Conservation (phyloP, 2,113 vertebrate species). For the Tyrannus savana region DNA sequence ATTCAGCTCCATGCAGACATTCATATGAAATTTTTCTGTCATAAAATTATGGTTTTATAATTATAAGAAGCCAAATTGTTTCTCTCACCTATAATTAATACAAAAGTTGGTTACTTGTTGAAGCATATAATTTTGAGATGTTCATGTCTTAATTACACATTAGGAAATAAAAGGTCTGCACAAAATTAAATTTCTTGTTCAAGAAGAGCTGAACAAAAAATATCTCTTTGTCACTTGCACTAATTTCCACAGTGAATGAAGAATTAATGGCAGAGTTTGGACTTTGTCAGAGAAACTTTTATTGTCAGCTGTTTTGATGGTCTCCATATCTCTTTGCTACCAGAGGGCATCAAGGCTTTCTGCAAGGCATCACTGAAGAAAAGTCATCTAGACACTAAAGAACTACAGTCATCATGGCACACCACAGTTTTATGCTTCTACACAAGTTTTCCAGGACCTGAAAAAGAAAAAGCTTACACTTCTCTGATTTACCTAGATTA, state of each 20-base stretch:
- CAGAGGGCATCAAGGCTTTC: neutral
- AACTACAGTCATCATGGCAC: neutral
- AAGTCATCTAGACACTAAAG: neutral
- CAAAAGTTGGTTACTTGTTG: neutral
- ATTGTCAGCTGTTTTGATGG: neutral
- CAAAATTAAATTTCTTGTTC: neutral
- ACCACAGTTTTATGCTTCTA: neutral
- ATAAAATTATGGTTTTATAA: neutral
- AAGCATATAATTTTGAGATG: neutral
- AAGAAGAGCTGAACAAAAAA: neutral
- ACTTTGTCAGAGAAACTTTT: neutral
- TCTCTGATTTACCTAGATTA: neutral
- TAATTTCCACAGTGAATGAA: neutral
- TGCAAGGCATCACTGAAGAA: neutral
- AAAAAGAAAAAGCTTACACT: neutral
- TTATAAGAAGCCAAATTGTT: neutral
- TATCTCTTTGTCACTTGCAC: neutral
- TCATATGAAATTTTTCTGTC: neutral
- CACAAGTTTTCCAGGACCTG: neutral
- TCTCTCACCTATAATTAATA: neutral
- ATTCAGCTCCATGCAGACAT: neutral
- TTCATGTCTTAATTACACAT: neutral
- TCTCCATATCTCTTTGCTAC: neutral
- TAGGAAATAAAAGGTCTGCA: neutral
- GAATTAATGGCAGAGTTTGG: neutral